These are phyloP conservation scores for Periparus ater DNA, from an alignment of 2,797 vertebrate species.

Conservation along the genomic window DNA sequence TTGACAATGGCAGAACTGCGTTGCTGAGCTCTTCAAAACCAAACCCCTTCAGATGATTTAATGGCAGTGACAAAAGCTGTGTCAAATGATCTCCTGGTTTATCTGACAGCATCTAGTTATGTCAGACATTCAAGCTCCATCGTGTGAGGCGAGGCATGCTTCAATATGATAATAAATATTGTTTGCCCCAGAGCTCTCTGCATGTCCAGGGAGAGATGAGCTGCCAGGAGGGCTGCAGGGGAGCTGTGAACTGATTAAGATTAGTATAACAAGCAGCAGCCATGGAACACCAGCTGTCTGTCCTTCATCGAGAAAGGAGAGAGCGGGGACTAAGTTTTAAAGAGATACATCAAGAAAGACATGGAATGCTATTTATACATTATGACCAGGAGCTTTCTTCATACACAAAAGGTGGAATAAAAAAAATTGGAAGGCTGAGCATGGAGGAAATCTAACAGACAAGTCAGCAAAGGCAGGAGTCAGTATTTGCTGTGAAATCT, in stretches of 20 bases:
- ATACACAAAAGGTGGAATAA: not conserved
- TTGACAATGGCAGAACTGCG: not conserved
- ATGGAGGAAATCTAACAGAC: not conserved
- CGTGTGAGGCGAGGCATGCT: not conserved
- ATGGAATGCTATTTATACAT: not conserved
- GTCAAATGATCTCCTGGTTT: not conserved
- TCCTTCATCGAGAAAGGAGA: not conserved
- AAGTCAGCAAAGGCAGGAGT: not conserved
- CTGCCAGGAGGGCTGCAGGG: not conserved
- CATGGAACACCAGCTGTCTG: not conserved
- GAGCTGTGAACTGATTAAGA: conserved; percentile 40
- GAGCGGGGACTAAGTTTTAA: not conserved
- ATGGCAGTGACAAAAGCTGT: not conserved
- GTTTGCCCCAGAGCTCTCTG: not conserved
- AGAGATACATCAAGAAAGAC: not conserved
- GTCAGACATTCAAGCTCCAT: not conserved
- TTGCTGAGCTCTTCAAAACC: not conserved
- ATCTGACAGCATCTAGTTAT: not conserved
- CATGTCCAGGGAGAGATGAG: not conserved
- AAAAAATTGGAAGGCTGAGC: not conserved
- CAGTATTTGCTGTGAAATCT: not conserved
- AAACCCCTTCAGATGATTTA: conserved; percentile 12
- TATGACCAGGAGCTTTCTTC: not conserved
- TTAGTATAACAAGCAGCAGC: not conserved
- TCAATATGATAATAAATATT: not conserved